Evolutionary conservation across 2,888 invertebrate species (phyloP).

Genomic region (Amitus sp.): DNA sequence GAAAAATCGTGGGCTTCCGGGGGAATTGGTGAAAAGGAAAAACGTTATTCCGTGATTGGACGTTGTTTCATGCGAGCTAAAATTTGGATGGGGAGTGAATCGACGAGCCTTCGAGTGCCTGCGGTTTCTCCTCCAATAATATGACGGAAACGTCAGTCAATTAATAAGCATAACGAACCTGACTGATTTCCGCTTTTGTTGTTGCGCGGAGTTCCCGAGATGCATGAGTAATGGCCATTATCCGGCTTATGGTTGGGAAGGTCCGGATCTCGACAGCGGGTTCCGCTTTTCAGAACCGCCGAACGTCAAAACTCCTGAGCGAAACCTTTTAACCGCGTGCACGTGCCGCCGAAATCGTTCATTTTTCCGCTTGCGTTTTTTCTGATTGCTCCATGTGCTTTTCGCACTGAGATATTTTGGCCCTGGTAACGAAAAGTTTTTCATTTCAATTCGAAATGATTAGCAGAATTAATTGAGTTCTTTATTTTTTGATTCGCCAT

Average conservation of each 20-base stretch:
- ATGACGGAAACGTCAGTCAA: slow-evolving; percentile 66
- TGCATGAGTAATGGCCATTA: slow-evolving; percentile 63
- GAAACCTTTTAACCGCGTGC: slow-evolving; percentile 62
- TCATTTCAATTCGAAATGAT: too few species aligned
- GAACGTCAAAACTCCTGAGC: slow-evolving; percentile 58
- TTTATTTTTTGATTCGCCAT: too few species aligned
- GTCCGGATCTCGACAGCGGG: slow-evolving; percentile 65
- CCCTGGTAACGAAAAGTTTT: too few species aligned
- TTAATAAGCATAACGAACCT: slow-evolving; percentile 65
- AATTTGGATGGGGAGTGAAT: slow-evolving; percentile 21
- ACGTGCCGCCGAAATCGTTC: slow-evolving; percentile 53
- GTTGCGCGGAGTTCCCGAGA: slow-evolving; percentile 42
- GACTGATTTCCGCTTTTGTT: slow-evolving; percentile 64
- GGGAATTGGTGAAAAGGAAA: too few species aligned
- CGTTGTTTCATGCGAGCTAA: too few species aligned
- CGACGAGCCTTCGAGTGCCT: slow-evolving; percentile 43
- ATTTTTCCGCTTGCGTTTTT: slow-evolving; percentile 34
- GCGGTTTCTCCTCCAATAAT: slow-evolving; percentile 54
- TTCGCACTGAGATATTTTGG: background rate
- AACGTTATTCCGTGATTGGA: too few species aligned
- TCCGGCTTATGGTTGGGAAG: slow-evolving; percentile 66
- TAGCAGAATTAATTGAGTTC: too few species aligned
- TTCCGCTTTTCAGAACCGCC: slow-evolving; percentile 61
- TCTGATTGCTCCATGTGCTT: slow-evolving; percentile 2
- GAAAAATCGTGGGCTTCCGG: too few species aligned